Conservation (phyloP, 2,888 invertebrate genomes). For the Oscheius sp. region DNA sequence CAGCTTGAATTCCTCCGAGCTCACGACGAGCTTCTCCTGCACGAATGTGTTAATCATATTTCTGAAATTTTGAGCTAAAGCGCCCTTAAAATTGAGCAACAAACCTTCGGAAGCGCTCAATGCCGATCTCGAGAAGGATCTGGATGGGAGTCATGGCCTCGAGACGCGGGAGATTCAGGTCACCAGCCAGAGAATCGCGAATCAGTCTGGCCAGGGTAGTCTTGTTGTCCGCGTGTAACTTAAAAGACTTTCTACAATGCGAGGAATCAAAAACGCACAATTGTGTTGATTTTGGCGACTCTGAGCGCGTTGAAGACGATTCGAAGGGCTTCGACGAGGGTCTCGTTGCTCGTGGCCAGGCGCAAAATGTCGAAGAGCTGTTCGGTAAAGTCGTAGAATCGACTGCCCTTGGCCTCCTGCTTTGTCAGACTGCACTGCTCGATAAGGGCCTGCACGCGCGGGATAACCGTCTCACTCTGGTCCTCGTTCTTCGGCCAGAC, state of each 20-base stretch:
- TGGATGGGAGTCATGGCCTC: conserved; percentile 40
- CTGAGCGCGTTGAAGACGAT: conserved; percentile 32
- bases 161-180: conserved; percentile 39
- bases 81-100: not conserved
- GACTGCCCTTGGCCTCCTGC: conserved; percentile 1
- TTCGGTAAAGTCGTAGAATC: conserved; percentile 41
- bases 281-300: conserved; percentile 27
- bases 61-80: conserved; percentile 2
- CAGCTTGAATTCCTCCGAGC: not conserved
- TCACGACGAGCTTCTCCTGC: conserved; percentile 14
- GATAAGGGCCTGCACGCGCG: conserved; percentile 6
- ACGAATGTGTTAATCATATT: conserved; percentile 30
- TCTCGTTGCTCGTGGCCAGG: conserved; percentile 11
- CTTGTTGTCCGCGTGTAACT: conserved; percentile 42
- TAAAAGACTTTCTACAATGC: not conserved
- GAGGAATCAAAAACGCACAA: conserved; percentile 10
- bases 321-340: conserved; percentile 21
- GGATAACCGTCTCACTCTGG: conserved; percentile 1
- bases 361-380: conserved; percentile 37
- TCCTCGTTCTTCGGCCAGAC: conserved; percentile 29
- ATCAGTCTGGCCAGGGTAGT: conserved; percentile 39
- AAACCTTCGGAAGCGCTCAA: conserved; percentile 39
- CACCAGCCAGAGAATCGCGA: conserved; percentile 34
- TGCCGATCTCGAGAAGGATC: conserved; percentile 39
- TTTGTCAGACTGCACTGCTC: conserved; percentile 5